Conservation (phyloP, 2,888 invertebrate species). For the Dione juno region DNA sequence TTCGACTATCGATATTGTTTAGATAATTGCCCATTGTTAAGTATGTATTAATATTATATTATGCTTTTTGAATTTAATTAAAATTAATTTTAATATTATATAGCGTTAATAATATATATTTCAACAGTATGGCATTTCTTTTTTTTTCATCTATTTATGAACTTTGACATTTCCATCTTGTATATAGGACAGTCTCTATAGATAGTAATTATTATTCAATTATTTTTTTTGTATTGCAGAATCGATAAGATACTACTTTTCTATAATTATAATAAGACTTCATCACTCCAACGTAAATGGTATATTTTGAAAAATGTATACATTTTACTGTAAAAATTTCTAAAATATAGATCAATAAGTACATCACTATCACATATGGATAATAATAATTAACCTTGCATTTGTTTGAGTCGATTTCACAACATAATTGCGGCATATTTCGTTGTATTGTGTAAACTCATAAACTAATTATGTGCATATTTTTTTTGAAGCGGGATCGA, state of each 20-base stretch:
- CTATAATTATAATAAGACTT: too few relatives aligned
- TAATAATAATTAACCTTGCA: constrained; percentile 67
- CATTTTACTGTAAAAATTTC: neutral
- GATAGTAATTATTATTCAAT: neutral
- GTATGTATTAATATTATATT: neutral
- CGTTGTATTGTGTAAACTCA: constrained; percentile 77
- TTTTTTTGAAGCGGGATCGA: constrained; percentile 56
- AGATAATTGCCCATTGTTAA: constrained; percentile 9
- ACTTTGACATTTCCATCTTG: too few relatives aligned
- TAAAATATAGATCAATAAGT: neutral
- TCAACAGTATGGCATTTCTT: too few relatives aligned
- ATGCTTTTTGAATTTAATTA: neutral
- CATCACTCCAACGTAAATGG: too few relatives aligned
- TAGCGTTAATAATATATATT: neutral
- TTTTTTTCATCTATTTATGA: neutral
- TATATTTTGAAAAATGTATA: neutral
- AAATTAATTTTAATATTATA: neutral
- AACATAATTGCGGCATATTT: constrained; percentile 71
- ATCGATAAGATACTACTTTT: too few relatives aligned
- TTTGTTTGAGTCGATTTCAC: constrained; percentile 74
- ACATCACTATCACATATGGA: constrained; percentile 53
- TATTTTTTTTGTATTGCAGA: too few relatives aligned
- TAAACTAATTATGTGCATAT: constrained; percentile 74
- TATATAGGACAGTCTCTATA: neutral
- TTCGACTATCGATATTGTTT: constrained; percentile 61